Evolutionary conservation across 2,888 invertebrate genomes (phyloP).

Genomic region (Spodoptera exigua): DNA sequence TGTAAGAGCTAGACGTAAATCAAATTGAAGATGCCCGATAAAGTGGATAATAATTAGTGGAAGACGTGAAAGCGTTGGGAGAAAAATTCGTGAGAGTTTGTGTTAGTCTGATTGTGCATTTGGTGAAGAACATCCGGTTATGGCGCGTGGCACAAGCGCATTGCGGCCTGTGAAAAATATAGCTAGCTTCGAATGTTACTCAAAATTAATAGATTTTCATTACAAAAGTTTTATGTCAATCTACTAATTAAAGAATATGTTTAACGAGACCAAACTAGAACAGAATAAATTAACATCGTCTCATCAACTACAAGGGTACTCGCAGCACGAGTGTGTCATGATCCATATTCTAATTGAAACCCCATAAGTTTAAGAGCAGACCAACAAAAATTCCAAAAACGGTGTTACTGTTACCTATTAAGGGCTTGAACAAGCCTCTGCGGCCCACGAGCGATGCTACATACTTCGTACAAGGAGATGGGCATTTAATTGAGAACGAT

Average conservation of each 20-base stretch:
- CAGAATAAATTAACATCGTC: slow-evolving; percentile 14
- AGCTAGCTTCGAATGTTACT: slow-evolving; percentile 7
- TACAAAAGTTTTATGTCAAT: slow-evolving; percentile 9
- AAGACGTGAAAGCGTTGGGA: slow-evolving; percentile 89
- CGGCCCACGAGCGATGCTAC: slow-evolving; percentile 47
- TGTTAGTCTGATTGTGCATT: slow-evolving; percentile 88
- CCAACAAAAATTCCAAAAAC: slow-evolving; percentile 58
- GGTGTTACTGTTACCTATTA: slow-evolving; percentile 59
- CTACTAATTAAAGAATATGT: slow-evolving; percentile 8
- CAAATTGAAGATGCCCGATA: slow-evolving; percentile 89
- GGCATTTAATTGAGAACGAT: slow-evolving; percentile 57
- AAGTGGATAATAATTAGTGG: slow-evolving; percentile 89
- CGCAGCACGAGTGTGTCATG: slow-evolving; percentile 30
- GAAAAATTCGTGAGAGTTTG: slow-evolving; percentile 89
- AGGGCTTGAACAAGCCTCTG: slow-evolving; percentile 50
- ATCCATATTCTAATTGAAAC: slow-evolving; percentile 43
- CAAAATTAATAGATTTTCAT: slow-evolving; percentile 3
- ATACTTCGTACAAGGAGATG: slow-evolving; percentile 57
- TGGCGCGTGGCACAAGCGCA: slow-evolving; percentile 51
- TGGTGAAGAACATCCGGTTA: slow-evolving; percentile 85
- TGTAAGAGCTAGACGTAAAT: slow-evolving; percentile 87
- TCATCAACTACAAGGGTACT: slow-evolving; percentile 27
- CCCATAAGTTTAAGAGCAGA: slow-evolving; percentile 47
- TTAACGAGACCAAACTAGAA: slow-evolving; percentile 10
- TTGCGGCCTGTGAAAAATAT: slow-evolving; percentile 1